Evolutionary conservation across 2,797 vertebrate genomes (phyloP).

Genomic region (Danio aesculapii): DNA sequence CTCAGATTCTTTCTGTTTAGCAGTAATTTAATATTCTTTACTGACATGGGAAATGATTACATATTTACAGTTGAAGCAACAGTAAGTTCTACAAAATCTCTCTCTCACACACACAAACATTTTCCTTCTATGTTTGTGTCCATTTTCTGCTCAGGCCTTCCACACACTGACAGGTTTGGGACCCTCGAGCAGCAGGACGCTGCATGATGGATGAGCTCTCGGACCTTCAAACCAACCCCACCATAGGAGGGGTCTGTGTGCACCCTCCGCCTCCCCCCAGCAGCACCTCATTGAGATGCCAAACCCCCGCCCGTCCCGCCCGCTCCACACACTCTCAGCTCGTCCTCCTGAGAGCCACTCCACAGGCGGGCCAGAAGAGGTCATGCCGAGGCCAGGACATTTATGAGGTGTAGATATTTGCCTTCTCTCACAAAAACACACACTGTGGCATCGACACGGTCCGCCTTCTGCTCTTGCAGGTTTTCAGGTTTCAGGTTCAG

Average conservation of each 20-base stretch:
- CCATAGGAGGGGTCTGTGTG: constrained; percentile 57
- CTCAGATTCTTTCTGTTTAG: neutral
- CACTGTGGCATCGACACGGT: constrained; percentile 49
- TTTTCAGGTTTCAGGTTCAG: constrained; percentile 35
- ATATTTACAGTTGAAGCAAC: constrained; percentile 14
- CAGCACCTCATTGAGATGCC: constrained; percentile 60
- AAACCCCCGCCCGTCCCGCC: constrained; percentile 20
- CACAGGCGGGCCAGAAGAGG: constrained; percentile 60
- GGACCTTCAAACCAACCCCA: constrained; percentile 58
- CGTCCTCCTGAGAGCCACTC: constrained; percentile 53
- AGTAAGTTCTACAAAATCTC: neutral
- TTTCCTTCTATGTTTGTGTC: constrained; percentile 20
- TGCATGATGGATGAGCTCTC: constrained; percentile 62
- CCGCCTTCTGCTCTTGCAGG: constrained; percentile 23
- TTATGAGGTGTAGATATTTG: constrained; percentile 65
- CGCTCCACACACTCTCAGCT: constrained; percentile 30
- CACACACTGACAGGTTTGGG: constrained; percentile 56
- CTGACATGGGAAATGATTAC: constrained; percentile 3
- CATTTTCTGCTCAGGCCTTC: constrained; percentile 14
- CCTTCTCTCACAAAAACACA: constrained; percentile 50
- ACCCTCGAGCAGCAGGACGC: constrained; percentile 58
- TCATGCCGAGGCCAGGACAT: constrained; percentile 61
- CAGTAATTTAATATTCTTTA: neutral
- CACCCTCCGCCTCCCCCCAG: constrained; percentile 53
- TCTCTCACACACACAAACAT: neutral